Conservation (phyloP, 1,140 invertebrate species). For the Saccostrea echinata region DNA sequence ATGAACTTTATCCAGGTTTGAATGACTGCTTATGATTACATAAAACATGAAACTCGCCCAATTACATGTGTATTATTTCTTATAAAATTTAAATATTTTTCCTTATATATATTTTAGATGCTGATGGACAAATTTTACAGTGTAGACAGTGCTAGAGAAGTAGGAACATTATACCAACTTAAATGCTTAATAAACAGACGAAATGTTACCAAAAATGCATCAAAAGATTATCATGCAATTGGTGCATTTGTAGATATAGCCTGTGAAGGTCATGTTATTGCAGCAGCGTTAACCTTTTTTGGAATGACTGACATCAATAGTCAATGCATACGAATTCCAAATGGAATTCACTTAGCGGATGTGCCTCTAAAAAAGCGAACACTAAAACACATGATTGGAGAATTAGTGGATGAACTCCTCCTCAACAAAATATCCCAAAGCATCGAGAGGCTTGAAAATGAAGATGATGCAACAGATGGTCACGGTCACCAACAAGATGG, state of each 20-base stretch:
- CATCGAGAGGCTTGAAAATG: background rate
- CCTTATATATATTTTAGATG: background rate
- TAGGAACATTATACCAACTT: conserved; percentile 39
- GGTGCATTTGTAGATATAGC: conserved; percentile 26
- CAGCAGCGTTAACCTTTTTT: background rate
- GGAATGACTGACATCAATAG: background rate
- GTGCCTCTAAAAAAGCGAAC: background rate
- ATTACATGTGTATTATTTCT: no score
- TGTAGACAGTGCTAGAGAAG: conserved; percentile 1
- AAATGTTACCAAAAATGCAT: conserved; percentile 10
- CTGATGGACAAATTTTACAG: conserved; percentile 35
- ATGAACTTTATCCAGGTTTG: conserved; percentile 45
- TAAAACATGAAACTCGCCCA: background rate
- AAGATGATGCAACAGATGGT: background rate
- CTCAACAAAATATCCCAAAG: background rate
- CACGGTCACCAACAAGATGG: background rate
- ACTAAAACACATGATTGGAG: background rate
- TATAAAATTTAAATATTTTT: no score
- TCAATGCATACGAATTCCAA: background rate
- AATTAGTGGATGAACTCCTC: conserved; percentile 33
- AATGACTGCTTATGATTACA: background rate
- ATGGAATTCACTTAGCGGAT: background rate
- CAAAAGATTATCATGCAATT: conserved; percentile 29
- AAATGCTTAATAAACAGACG: conserved; percentile 29
- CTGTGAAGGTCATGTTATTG: background rate